Evolutionary conservation across 2,888 invertebrate species (phyloP), one percentile per base, ranked within the genome.

Genomic region (Epirrhoe tristata): DNA sequence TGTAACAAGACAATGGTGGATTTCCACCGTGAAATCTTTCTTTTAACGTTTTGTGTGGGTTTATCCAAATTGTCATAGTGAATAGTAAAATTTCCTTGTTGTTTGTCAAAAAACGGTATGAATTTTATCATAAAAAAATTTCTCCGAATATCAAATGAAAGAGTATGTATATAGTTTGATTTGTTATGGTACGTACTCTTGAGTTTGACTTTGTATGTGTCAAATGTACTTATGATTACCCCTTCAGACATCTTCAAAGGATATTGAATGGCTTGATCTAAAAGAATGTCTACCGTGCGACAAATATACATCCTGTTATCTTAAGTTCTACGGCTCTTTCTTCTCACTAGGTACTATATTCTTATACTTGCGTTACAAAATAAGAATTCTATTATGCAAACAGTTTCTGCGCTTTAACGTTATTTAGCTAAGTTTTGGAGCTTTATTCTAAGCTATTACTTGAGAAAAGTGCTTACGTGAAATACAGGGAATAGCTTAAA

Each of bases 1-100:
- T 75, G 75, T 76, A 70, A 74, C 77, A 78, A 84, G 81, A 84
- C 83, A 85, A 84, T 81, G 74, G 74, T 72, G 77, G 75, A 80
- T 81, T 83, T 81, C 77, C 52, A 66, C 69, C 57, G 66, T 51
- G 63, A 67, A 62, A 68, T 68, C 66, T 58, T 69, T 36, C 59
- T 68, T 67, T 66, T 69, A 48, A 51, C 58, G 53, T 63, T 63
- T 43, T 59, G 48, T 58, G 61, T 67, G 64, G 63, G 63, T 67
- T 67, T 65, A 64, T 61, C 50, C 52, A 36, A 59, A 59, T 63
- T 59, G 63, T 59, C 10, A 39, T 34, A 56, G 58, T 17, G 36
- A 48, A 59, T 67, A 31, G 46, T 17, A 39, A 32, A 16, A 31
- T 52, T 39, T 61, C 50, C 10, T 50, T 52, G 31, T 50, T 52